Conservation (phyloP, 2,888 invertebrate genomes). For the Cheilosia soror region DNA sequence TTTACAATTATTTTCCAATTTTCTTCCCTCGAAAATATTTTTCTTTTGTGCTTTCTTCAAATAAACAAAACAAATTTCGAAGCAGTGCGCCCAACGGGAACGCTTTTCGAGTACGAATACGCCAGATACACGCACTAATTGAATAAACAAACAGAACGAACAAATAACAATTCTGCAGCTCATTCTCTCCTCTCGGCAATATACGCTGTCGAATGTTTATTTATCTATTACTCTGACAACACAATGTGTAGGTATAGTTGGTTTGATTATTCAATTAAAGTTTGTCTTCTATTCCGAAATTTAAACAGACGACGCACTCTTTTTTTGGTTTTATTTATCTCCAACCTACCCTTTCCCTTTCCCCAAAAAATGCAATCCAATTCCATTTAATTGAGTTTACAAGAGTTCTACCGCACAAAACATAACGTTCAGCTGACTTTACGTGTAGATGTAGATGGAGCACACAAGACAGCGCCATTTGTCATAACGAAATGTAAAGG, state of each 20-base stretch:
- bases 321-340: too few relatives aligned
- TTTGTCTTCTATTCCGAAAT: conserved; percentile 39
- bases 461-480: conserved; percentile 29
- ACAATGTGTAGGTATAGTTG: background rate
- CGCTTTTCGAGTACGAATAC: background rate
- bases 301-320: conserved; percentile 6
- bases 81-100: background rate
- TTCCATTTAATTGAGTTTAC: conserved; percentile 63
- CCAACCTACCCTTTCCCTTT: background rate
- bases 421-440: background rate
- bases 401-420: conserved; percentile 6
- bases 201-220: conserved; percentile 41
- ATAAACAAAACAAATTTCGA: conserved; percentile 45
- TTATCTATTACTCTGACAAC: conserved; percentile 14
- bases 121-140: conserved; percentile 39
- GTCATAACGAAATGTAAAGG: conserved; percentile 29
- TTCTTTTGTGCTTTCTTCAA: conserved; percentile 23
- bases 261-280: conserved; percentile 63
- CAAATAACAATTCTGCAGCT: background rate
- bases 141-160: conserved; percentile 50
- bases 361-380: conserved; percentile 49
- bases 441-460: background rate
- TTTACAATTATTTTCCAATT: conserved; percentile 12
- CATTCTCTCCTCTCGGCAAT: background rate
- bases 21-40: background rate